Evolutionary conservation across 2,797 vertebrate species (phyloP), one percentile per base, ranked within the genome.

Genomic region (Masticophis lateralis): DNA sequence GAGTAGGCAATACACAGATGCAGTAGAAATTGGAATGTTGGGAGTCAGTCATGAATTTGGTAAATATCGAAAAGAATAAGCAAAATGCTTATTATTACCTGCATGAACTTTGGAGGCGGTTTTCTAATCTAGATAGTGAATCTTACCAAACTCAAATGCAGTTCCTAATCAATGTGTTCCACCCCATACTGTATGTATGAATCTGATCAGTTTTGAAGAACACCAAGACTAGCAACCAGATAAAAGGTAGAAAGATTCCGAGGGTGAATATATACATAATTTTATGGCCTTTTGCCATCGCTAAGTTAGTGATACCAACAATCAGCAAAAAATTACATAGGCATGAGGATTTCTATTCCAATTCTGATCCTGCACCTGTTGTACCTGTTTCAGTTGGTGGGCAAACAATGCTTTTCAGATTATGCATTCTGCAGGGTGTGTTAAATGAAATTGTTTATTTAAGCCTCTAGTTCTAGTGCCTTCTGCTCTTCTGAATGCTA

Each of bases 1-100:
- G 94, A 95, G 92, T 95, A 89, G 86, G 32, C 69, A 20, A 18
- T 16, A 69, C 83, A 88, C 87, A 93, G 92, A 69, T 90, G 43
- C 94, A 93, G 55, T 13, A 94, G 63, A 37, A 79, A 92, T 12
- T 83, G 20, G 69, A 43, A 86, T 28, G 53, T 18, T 56, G 28
- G 28, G 16, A 56, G 14, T 32, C 28, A 56, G 4, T 87, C 53
- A 87, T 16, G 8, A 18, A 16, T 56, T 55, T 87, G 16, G 4
- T 47, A 87, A 87, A 56, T 56, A 28, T 56, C 28, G n/a, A 32
- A 87, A 87, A n/a, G 86, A 87, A 32, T 13, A 56, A 18, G 28
- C 27, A 20, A 55, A 56, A 32, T 56, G 28, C 32, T 56, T 56
- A 56, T 32, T 87, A 10, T n/a, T 56, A 56, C 1, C 14, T n/a